These are phyloP conservation scores for Cremastinae sp. DNA, from an alignment of 2,888 invertebrate genomes.

Conservation along the genomic window DNA sequence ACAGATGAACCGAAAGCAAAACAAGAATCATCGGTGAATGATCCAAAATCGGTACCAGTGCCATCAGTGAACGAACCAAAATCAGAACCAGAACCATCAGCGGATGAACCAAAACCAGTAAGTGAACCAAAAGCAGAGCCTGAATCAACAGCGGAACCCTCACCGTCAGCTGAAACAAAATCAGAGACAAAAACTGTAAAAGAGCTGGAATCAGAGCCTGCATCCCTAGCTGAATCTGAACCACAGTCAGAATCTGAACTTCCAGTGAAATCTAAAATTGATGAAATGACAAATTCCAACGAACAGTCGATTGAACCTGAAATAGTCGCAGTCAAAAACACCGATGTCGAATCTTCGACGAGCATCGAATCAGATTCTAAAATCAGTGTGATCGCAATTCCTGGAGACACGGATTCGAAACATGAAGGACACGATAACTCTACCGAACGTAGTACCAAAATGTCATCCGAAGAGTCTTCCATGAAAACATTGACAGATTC, in stretches of 20 bases:
- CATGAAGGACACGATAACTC: too few relatives aligned
- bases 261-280: slow-evolving; percentile 26
- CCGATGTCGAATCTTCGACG: slow-evolving; percentile 23
- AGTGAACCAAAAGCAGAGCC: slow-evolving; percentile 53
- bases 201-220: slow-evolving; percentile 70
- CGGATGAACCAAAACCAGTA: slow-evolving; percentile 64
- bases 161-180: slow-evolving; percentile 64
- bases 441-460: too few relatives aligned
- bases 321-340: slow-evolving; percentile 63
- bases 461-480: too few relatives aligned
- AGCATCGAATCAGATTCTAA: slow-evolving; percentile 24
- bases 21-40: too few relatives aligned
- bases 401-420: too few relatives aligned
- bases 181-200: slow-evolving; percentile 71
- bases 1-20: too few relatives aligned
- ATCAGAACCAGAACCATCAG: slow-evolving; percentile 68
- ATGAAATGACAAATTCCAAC: too few relatives aligned
- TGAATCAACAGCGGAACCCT: slow-evolving; percentile 58
- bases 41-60: too few relatives aligned
- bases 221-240: slow-evolving; percentile 63
- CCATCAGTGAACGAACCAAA: too few relatives aligned
- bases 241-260: slow-evolving; percentile 61
- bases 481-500: too few relatives aligned
- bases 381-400: too few relatives aligned
- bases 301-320: slow-evolving; percentile 57